phyloP scores from a whole-genome alignment of 1,140 invertebrate genomes.

The Gonioctena quinquepunctata region DNA sequence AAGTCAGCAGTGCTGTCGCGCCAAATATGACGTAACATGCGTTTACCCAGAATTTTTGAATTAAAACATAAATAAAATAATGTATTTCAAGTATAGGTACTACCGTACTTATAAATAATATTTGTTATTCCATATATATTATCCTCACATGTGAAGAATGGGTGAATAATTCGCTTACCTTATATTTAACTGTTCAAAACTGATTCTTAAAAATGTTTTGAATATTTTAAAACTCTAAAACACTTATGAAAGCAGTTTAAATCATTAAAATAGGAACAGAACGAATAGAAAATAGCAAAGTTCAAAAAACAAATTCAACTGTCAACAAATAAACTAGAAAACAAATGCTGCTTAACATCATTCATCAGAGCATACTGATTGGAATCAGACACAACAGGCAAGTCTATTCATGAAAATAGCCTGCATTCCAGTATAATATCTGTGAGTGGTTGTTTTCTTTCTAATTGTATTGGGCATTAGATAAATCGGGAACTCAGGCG shows the following conservation, averaged over 20 bases:
- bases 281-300: slow-evolving; percentile 15
- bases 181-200: neutral
- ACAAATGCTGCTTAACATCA: neutral
- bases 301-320: slow-evolving; percentile 25
- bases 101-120: neutral
- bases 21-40: slow-evolving; percentile 19
- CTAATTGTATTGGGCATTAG: too few relatives aligned
- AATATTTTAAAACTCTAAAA: slow-evolving; percentile 11
- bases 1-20: neutral
- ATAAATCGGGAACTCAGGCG: too few relatives aligned
- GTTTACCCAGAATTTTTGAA: neutral
- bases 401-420: too few relatives aligned
- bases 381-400: too few relatives aligned
- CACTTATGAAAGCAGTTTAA: slow-evolving; percentile 22
- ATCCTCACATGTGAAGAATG: too few relatives aligned
- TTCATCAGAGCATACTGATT: too few relatives aligned
- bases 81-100: neutral
- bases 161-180: slow-evolving; percentile 13
- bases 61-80: neutral
- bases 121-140: neutral
- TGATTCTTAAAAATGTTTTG: neutral
- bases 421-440: too few relatives aligned
- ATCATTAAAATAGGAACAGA: slow-evolving; percentile 18
- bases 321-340: slow-evolving; percentile 16
- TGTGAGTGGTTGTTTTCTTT: too few relatives aligned